These are phyloP conservation scores for Ennomos erosarius DNA, from an alignment of 2,888 invertebrate genomes.

Conservation along the genomic window DNA sequence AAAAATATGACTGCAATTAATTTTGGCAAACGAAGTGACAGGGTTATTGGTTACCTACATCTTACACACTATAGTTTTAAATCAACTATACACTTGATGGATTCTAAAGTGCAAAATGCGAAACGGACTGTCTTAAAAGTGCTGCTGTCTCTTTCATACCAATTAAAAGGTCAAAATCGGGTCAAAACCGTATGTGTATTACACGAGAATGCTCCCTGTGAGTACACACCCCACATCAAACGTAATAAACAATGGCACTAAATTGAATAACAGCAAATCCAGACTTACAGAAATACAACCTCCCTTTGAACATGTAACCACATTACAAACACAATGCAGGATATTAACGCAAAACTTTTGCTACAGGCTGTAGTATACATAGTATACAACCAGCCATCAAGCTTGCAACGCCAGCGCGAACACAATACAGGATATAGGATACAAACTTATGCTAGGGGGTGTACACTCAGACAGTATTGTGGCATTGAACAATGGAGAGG, in stretches of 20 bases:
- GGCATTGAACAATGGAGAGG: conserved; percentile 55
- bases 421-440: conserved; percentile 41
- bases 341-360: conserved; percentile 28
- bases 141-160: too few relatives aligned
- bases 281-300: not conserved
- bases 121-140: too few relatives aligned
- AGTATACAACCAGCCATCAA: conserved; percentile 25
- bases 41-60: too few relatives aligned
- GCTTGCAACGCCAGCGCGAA: conserved; percentile 15
- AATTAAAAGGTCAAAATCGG: too few relatives aligned
- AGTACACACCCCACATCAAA: too few relatives aligned
- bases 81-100: too few relatives aligned
- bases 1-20: too few relatives aligned
- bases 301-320: conserved; percentile 15
- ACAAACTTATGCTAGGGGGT: conserved; percentile 53
- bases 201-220: too few relatives aligned
- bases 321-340: conserved; percentile 17
- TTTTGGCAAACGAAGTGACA: too few relatives aligned
- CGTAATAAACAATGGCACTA: conserved; percentile 5
- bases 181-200: too few relatives aligned
- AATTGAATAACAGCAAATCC: not conserved
- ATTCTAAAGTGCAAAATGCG: too few relatives aligned
- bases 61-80: too few relatives aligned
- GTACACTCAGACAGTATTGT: conserved; percentile 63
- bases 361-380: conserved; percentile 28